These are phyloP conservation scores for Ophioninae sp. DNA, from an alignment of 2,888 invertebrate species.

Conservation along the genomic window DNA sequence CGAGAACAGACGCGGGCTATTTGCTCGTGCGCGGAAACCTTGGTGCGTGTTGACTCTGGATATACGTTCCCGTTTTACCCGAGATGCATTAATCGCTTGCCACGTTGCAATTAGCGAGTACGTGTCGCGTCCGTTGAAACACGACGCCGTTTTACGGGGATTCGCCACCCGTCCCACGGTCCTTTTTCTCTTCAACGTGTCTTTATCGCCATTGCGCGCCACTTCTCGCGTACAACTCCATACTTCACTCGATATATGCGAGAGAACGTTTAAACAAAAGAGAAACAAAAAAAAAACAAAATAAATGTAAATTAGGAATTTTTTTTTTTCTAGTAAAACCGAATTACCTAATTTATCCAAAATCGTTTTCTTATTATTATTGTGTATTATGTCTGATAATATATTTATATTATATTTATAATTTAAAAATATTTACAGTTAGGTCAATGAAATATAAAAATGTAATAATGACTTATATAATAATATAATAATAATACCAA, in stretches of 20 bases:
- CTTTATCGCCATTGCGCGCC: not conserved
- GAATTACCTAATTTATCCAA: no score
- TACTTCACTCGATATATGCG: not conserved
- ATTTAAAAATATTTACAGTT: no score
- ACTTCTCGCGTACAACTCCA: not conserved
- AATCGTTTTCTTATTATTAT: no score
- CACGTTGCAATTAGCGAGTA: constrained; percentile 66
- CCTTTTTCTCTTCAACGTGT: constrained; percentile 8
- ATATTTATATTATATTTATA: no score
- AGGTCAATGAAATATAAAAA: no score
- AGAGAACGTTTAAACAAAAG: not conserved
- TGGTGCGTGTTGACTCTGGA: constrained; percentile 18
- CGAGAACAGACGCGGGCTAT: not conserved
- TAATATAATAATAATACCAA: no score
- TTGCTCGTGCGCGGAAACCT: not conserved
- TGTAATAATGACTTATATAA: no score
- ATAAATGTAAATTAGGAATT: no score
- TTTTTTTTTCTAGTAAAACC: no score
- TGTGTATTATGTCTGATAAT: no score
- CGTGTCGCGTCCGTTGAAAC: constrained; percentile 62
- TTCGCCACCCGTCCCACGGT: constrained; percentile 12
- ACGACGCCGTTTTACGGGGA: constrained; percentile 62
- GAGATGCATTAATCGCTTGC: constrained; percentile 64
- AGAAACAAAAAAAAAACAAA: not conserved
- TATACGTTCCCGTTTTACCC: constrained; percentile 39